Evolutionary conservation across 2,797 vertebrate species (phyloP).

Genomic region (Gymnoscopelus braueri): DNA sequence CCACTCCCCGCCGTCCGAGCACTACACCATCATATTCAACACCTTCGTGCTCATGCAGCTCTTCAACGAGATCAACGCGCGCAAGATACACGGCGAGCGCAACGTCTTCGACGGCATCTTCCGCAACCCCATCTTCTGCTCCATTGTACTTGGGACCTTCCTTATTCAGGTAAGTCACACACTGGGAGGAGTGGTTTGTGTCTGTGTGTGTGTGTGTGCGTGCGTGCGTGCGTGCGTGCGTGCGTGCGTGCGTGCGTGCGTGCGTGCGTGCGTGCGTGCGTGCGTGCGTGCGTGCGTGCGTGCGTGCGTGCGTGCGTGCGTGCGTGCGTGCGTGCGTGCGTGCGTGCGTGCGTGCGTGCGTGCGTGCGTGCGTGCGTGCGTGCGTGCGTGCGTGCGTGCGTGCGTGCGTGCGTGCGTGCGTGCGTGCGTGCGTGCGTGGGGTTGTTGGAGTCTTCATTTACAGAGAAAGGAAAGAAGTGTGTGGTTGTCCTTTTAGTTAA

Average conservation of each 20-base stretch:
- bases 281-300: no score
- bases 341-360: no score
- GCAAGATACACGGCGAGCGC: conserved; percentile 90
- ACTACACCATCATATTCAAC: conserved; percentile 94
- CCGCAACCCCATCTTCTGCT: conserved; percentile 88
- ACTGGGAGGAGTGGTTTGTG: neutral
- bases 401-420: no score
- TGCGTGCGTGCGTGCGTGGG: no score
- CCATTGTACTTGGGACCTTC: conserved; percentile 88
- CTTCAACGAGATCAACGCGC: conserved; percentile 90
- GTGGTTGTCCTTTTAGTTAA: no score
- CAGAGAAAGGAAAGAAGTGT: no score
- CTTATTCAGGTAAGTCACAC: conserved; percentile 81
- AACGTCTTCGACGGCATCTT: conserved; percentile 90
- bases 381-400: no score
- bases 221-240: no score
- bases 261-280: no score
- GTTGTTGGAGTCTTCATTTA: no score
- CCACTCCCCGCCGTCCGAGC: conserved; percentile 90
- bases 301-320: neutral
- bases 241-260: no score
- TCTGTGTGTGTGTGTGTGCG: neutral
- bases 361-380: neutral
- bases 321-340: no score
- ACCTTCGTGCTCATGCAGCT: conserved; percentile 92